Evolutionary conservation across 2,888 invertebrate species (phyloP).

Genomic region (Acrobasis suavella): DNA sequence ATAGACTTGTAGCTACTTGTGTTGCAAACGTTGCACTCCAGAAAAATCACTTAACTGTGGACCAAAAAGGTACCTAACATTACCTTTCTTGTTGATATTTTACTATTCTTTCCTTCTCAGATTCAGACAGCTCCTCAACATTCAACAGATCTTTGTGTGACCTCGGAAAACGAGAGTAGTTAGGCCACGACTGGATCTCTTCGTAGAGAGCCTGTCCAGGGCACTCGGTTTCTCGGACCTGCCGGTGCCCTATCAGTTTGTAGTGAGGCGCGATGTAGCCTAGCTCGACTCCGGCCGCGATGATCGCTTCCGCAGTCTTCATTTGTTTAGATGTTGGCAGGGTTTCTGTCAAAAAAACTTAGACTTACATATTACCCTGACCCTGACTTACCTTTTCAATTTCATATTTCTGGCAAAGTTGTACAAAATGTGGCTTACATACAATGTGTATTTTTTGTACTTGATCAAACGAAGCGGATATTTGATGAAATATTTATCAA

Average conservation of each 20-base stretch:
- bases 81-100: constrained; percentile 10
- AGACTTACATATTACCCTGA: background rate
- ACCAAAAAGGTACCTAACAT: background rate
- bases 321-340: constrained; percentile 84
- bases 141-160: constrained; percentile 44
- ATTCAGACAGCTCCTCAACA: constrained; percentile 43
- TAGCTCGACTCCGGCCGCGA: constrained; percentile 82
- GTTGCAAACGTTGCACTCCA: too few relatives aligned
- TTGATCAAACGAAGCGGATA: too few relatives aligned
- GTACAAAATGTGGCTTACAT: too few relatives aligned
- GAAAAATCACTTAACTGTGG: too few relatives aligned
- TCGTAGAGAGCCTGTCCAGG: constrained; percentile 84
- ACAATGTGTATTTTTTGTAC: too few relatives aligned
- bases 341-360: constrained; percentile 56
- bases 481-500: too few relatives aligned
- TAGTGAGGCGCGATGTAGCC: constrained; percentile 83
- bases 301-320: constrained; percentile 80
- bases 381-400: too few relatives aligned
- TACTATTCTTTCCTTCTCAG: constrained; percentile 33
- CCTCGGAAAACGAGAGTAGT: constrained; percentile 62
- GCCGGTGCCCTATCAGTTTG: constrained; percentile 82
- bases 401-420: too few relatives aligned
- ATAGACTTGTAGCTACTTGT: too few relatives aligned
- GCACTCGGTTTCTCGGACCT: constrained; percentile 81
- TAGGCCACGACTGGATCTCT: constrained; percentile 84